Conservation (phyloP, 2,797 vertebrate genomes). For the Acrossocheilus fasciatus region DNA sequence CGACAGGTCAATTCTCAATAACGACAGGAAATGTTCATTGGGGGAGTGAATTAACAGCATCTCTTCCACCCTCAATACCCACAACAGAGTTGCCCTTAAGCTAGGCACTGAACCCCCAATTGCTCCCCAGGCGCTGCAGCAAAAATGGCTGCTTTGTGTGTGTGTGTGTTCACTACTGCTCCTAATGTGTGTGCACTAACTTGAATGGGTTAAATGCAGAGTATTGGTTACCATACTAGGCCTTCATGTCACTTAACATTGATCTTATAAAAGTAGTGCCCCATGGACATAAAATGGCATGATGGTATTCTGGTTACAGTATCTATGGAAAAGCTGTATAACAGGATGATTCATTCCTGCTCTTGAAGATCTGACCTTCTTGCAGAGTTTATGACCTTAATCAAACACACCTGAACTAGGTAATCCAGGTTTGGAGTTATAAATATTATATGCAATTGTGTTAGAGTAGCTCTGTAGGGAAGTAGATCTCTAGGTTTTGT, state of each 20-base stretch:
- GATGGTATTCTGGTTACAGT: neutral
- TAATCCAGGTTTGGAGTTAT: neutral
- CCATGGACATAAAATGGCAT: neutral
- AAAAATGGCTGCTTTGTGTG: neutral
- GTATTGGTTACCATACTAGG: neutral
- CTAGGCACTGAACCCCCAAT: neutral
- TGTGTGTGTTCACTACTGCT: neutral
- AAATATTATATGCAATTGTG: neutral
- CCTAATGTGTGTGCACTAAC: neutral
- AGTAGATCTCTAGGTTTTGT: neutral
- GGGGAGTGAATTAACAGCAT: neutral
- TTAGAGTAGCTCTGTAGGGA: neutral
- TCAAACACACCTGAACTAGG: neutral
- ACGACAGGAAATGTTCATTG: neutral
- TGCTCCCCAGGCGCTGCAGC: neutral
- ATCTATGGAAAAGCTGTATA: neutral
- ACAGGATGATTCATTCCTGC: neutral
- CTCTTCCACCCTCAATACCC: neutral
- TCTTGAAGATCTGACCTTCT: neutral
- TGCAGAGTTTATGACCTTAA: too few species aligned
- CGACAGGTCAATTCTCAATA: neutral
- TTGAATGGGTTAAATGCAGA: neutral
- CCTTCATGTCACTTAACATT: neutral
- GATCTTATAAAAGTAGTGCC: neutral
- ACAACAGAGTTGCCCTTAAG: neutral